These are phyloP conservation scores for Bryconaethiops microstoma DNA, from an alignment of 2,797 vertebrate species.

Conservation along the genomic window DNA sequence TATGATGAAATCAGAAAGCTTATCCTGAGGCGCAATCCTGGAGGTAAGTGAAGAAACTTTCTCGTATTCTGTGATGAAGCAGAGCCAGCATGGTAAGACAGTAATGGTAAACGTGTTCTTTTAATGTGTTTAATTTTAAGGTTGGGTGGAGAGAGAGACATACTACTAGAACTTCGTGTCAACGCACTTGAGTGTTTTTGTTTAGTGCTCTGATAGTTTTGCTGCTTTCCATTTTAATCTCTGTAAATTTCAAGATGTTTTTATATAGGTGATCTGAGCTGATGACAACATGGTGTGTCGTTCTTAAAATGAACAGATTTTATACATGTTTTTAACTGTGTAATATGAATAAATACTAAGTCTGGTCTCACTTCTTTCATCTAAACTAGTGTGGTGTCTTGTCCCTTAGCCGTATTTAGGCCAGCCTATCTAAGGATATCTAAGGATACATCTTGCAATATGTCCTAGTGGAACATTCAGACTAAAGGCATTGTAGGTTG, in stretches of 20 bases:
- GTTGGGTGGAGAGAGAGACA: constrained; percentile 89
- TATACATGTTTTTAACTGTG: constrained; percentile 52
- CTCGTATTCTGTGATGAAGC: not conserved
- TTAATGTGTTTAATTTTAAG: constrained; percentile 60
- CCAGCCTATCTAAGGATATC: no score
- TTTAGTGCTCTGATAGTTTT: constrained; percentile 62
- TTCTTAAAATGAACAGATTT: constrained; percentile 51
- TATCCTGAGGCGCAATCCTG: constrained; percentile 85
- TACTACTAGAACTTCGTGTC: constrained; percentile 79
- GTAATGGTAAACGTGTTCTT: not conserved
- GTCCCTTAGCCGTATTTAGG: constrained; percentile 14
- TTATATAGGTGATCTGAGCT: constrained; percentile 52
- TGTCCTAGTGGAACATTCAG: not conserved
- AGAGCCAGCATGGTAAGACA: constrained; percentile 15
- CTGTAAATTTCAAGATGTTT: constrained; percentile 49
- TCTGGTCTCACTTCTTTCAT: constrained; percentile 14
- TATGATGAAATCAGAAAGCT: constrained; percentile 88
- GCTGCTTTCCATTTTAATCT: constrained; percentile 52
- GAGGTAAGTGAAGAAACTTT: constrained; percentile 70
- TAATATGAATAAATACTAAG: constrained; percentile 54
- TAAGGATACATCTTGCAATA: not conserved
- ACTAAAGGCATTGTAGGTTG: constrained; percentile 6
- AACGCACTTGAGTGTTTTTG: constrained; percentile 52
- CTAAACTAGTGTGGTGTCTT: not conserved
- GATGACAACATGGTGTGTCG: constrained; percentile 33